Base-by-base conservation (phyloP, 2,888 invertebrate species). In the Xylocampa areola region DNA sequence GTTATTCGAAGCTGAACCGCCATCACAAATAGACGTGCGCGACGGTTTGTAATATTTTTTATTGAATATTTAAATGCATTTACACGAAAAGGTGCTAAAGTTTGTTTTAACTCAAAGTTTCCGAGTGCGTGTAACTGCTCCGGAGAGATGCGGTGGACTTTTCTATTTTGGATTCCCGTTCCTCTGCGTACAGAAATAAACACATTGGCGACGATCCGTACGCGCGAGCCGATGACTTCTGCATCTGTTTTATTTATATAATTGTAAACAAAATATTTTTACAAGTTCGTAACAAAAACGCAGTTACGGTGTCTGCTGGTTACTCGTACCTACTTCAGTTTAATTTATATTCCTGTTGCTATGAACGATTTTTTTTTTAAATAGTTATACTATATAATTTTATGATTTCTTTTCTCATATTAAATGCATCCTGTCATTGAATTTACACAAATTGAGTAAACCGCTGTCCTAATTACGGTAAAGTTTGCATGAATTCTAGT, bases 131-230 rank as follows among this genome's bases (percentile, higher is more conserved):
- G 88, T 87, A 81, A 66, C 85, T 79, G 76, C 81, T 79, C 58
- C 76, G 88, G 80, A 73, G 86, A 84, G 87, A 86, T 85, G 83
- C 83, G 77, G 83, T 87, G 85, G 89, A 90, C 90, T 92, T 91
- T 92, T 92, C 93, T 94, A 94, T 94, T 94, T 94, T 81, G 83
- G 90, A 87, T 81, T 81, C 84, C 58, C 82, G 84, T 82, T 82
- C 80, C 85, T 85, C 80, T 67, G n/a, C 58, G 76, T 85, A 90
- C 93, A 69, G 85, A 94, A 94, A 94, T 94, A 94, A 92, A 90
- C 89, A 87, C 88, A 66, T 75, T 76, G 84, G 84, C 84, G 88
- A 87, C 89, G 86, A 76, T 80, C 78, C 67, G 76, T 81, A 78
- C 75, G 76, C 68, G 77, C 73, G 76, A 76, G 81, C 77, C 79